Conservation (phyloP, 2,113 vertebrate genomes). For the Nanorana parkeri region DNA sequence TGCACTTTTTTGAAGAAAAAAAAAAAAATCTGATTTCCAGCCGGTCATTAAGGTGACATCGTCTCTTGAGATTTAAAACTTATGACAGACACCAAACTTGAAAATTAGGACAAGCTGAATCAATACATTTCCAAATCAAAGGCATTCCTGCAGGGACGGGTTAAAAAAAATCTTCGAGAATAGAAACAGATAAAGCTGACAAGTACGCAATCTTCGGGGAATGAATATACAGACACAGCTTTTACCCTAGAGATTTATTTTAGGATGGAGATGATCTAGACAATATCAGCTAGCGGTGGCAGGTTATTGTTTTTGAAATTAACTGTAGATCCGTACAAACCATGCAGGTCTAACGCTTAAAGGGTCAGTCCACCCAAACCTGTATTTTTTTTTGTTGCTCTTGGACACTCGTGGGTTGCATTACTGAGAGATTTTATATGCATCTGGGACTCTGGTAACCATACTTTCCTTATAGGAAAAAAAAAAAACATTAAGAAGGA, state of each 20-base stretch:
- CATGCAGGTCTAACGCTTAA: too few relatives aligned
- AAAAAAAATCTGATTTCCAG: not conserved
- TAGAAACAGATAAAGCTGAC: constrained; percentile 7
- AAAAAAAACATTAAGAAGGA: too few relatives aligned
- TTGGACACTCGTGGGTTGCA: too few relatives aligned
- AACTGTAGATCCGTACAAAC: not conserved
- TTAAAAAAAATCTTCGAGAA: not conserved
- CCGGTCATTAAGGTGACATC: not conserved
- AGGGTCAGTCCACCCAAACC: too few relatives aligned
- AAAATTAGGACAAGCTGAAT: constrained; percentile 7
- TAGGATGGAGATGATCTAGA: not conserved
- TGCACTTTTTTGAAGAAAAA: not conserved
- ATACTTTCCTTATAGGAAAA: too few relatives aligned
- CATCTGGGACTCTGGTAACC: too few relatives aligned
- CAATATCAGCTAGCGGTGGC: not conserved
- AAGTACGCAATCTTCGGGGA: not conserved
- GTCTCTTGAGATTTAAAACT: constrained; percentile 13
- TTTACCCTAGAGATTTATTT: constrained; percentile 24
- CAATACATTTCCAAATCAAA: constrained; percentile 20
- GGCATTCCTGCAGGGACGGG: constrained; percentile 6
- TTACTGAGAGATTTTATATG: too few relatives aligned
- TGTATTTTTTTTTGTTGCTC: too few relatives aligned
- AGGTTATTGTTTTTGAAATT: not conserved
- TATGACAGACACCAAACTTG: constrained; percentile 1
- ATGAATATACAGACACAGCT: not conserved